phyloP scores from a whole-genome alignment of 37 sponge, comb jelly and placozoan genomes.

The Geodia barretti region DNA sequence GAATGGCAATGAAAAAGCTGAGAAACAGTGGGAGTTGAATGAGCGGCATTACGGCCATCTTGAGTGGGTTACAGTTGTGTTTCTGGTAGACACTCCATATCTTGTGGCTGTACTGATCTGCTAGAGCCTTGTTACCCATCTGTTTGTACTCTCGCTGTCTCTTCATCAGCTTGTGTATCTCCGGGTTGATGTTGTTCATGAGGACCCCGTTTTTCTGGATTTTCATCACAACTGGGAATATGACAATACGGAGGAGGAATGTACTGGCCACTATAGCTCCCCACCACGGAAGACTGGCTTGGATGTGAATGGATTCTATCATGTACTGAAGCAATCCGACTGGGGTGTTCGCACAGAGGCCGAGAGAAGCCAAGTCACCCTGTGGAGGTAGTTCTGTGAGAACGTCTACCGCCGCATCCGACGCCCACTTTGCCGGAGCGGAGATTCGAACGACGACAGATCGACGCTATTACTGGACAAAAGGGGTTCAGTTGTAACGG shows the following conservation, averaged over 20 bases:
- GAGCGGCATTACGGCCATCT: constrained; percentile 64
- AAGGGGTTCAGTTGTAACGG: no score
- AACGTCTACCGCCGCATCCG: constrained; percentile 24
- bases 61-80: constrained; percentile 72
- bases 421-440: constrained; percentile 43
- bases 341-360: constrained; percentile 84
- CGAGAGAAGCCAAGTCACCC: constrained; percentile 63
- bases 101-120: constrained; percentile 33
- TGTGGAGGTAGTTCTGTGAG: constrained; percentile 1
- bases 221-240: constrained; percentile 63
- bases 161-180: constrained; percentile 53
- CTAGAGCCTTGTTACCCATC: constrained; percentile 52
- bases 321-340: constrained; percentile 75
- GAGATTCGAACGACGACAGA: constrained; percentile 45
- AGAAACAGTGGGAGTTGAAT: constrained; percentile 74
- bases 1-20: constrained; percentile 79
- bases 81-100: constrained; percentile 51
- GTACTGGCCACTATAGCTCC: constrained; percentile 65
- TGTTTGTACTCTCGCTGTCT: constrained; percentile 31
- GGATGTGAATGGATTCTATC: constrained; percentile 70
- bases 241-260: constrained; percentile 43
- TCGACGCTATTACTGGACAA: no score
- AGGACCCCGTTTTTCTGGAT: constrained; percentile 64
- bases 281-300: constrained; percentile 88
- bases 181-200: constrained; percentile 75